Evolutionary conservation across 2,113 vertebrate species (phyloP).

Genomic region (Thamnophis sirtalis): DNA sequence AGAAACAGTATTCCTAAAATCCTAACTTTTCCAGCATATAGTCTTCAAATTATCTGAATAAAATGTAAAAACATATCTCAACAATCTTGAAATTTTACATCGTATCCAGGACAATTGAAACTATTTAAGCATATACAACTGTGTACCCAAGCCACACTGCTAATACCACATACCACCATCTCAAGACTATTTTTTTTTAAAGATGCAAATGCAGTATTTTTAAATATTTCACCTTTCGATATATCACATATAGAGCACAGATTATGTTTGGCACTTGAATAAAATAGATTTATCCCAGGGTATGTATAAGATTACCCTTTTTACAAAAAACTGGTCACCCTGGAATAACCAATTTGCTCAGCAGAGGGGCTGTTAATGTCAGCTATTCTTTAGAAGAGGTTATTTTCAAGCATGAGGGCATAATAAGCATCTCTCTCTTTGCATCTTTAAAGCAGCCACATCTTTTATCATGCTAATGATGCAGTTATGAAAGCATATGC

Average conservation of each 20-base stretch:
- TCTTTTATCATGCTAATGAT: background rate
- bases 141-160: background rate
- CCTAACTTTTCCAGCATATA: background rate
- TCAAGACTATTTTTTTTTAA: background rate
- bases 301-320: background rate
- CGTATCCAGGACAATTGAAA: background rate
- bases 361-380: background rate
- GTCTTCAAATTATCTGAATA: background rate
- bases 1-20: background rate
- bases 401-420: background rate
- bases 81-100: background rate
- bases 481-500: background rate
- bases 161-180: background rate
- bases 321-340: background rate
- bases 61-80: background rate
- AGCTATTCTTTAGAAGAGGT: background rate
- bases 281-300: background rate
- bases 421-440: background rate
- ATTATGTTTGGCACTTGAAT: background rate
- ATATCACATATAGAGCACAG: background rate
- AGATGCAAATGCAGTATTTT: background rate
- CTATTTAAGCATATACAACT: background rate
- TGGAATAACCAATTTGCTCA: background rate
- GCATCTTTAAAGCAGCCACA: background rate
- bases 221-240: background rate